Evolutionary conservation across 2,888 invertebrate species (phyloP).

Genomic region (Tetranychus piercei): DNA sequence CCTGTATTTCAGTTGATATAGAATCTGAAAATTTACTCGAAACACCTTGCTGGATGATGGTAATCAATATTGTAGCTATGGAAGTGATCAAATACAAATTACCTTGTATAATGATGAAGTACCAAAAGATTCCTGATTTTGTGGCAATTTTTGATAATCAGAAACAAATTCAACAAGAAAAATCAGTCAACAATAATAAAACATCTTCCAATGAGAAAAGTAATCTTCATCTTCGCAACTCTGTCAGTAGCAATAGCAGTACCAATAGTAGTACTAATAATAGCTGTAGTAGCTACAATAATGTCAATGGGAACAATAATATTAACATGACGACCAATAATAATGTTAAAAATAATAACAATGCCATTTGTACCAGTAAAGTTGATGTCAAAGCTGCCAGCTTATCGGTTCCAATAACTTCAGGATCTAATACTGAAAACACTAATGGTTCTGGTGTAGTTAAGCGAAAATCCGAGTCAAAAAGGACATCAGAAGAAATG

Average conservation of each 20-base stretch:
- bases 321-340: neutral
- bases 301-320: neutral
- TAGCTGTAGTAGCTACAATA: neutral
- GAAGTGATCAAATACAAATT: conserved; percentile 68
- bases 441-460: neutral
- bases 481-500: neutral
- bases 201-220: no score
- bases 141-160: conserved; percentile 5
- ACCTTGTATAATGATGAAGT: conserved; percentile 8
- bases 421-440: neutral
- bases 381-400: neutral
- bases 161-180: neutral
- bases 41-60: conserved; percentile 90
- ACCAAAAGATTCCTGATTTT: conserved; percentile 9
- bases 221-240: no score
- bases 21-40: conserved; percentile 68
- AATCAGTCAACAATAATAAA: neutral
- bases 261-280: neutral
- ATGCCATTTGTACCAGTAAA: neutral
- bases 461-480: neutral
- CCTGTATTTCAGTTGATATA: conserved; percentile 78
- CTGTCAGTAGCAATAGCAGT: no score
- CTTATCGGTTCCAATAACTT: neutral
- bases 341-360: neutral
- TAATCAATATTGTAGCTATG: conserved; percentile 90